Base-by-base conservation (phyloP, 2,888 invertebrate genomes). In the Teinopalpus imperialis region DNA sequence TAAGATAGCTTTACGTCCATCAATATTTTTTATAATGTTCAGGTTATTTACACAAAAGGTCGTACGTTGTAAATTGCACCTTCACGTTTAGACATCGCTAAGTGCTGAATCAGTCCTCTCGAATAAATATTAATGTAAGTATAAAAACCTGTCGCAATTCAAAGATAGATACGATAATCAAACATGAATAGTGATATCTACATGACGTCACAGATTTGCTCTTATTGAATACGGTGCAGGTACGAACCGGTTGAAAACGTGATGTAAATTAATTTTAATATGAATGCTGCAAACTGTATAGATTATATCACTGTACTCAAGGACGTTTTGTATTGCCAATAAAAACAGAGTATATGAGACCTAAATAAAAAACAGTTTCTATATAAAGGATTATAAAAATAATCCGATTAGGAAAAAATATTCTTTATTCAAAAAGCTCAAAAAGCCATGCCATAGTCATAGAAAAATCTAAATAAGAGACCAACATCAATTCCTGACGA, bases 381-480 rank as follows among this genome's bases (percentile, higher is more conserved):
- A 13, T 20, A 18, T 40, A 10, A 10, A 13, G 29, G 2, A 20
- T 30, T 39, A 1, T 8, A 24, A 6, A 16, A n/a, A 8, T 27
- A 26, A 42, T 42, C 42, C 20, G 10, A 18, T 18, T 10, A 26
- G 42, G 34, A 42, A 42, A 10, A 24, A 32, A 10, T 34, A 10
- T 13, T 12, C 7, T 7, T 2, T 10, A 29, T 10, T 29, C 2
- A 10, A 8, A 31, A 41, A 8, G 6, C 9, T n/a, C n/a, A n/a
- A n/a, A n/a, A n/a, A n/a, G n/a, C n/a, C n/a, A n/a, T n/a, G n/a
- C n/a, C n/a, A n/a, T n/a, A n/a, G n/a, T n/a, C n/a, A n/a, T n/a
- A n/a, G n/a, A n/a, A n/a, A n/a, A n/a, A n/a, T n/a, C n/a, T n/a
- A n/a, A n/a, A n/a, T n/a, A n/a, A n/a, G n/a, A n/a, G n/a, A n/a